Evolutionary conservation across 2,888 invertebrate genomes (phyloP).

Genomic region (Heliconius cydno): DNA sequence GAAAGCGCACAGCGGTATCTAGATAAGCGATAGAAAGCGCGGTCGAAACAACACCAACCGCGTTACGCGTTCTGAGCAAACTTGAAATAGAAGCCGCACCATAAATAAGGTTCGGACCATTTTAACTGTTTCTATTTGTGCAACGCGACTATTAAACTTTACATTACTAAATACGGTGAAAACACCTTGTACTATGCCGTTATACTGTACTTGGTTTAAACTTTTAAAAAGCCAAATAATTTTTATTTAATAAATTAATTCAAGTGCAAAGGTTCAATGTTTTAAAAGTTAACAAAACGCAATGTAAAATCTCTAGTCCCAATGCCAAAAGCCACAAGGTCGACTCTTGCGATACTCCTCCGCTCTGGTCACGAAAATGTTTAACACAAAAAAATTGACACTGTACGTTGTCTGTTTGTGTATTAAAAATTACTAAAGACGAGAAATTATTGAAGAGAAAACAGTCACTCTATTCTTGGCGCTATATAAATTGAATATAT

Average conservation of each 20-base stretch:
- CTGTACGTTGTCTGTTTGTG: not conserved
- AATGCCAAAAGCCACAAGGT: conserved; percentile 77
- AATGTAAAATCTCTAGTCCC: conserved; percentile 69
- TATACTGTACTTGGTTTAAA: not conserved
- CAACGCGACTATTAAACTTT: conserved; percentile 45
- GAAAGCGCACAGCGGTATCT: conserved; percentile 65
- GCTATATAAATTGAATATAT: not conserved
- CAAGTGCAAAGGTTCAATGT: conserved; percentile 53
- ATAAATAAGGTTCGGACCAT: conserved; percentile 55
- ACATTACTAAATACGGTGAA: conserved; percentile 21
- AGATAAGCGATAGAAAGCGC: conserved; percentile 79
- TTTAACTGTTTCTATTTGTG: conserved; percentile 50
- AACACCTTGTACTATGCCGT: conserved; percentile 11
- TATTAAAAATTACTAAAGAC: not conserved
- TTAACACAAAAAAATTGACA: not conserved
- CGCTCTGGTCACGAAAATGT: not conserved
- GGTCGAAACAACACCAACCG: conserved; percentile 72
- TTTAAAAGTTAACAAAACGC: conserved; percentile 57
- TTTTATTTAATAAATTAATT: not conserved
- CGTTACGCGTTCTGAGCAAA: conserved; percentile 75
- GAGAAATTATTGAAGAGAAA: not conserved
- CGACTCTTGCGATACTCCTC: conserved; percentile 63
- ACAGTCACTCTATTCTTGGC: not conserved
- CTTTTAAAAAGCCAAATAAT: not conserved
- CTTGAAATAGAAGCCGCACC: conserved; percentile 57